A percentile compares a stretch with the other conserved stretches of the same genome.
phyloP scores from a whole-genome alignment of 2,113 vertebrate species.

The Dromaius novaehollandiae region DNA sequence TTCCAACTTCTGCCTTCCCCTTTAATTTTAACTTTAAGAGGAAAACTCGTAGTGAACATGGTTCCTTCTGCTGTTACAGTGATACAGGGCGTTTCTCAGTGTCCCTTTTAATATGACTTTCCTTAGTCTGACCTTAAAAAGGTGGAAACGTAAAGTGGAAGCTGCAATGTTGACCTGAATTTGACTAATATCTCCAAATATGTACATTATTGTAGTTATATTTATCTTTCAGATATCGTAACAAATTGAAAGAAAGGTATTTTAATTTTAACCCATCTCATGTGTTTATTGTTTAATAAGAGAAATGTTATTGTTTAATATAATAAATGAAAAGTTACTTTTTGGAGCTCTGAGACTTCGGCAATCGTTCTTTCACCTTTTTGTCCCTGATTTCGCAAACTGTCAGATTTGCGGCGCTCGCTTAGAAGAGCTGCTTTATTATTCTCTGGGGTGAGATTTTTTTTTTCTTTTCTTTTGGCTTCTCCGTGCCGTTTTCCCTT shows the following conservation, averaged over 20 bases:
- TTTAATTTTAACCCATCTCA: constrained; percentile 78
- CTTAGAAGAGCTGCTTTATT: neutral
- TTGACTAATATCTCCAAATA: constrained; percentile 74
- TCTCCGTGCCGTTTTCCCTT: fast-evolving
- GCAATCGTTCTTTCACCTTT: neutral
- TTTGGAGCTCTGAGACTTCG: constrained; percentile 52
- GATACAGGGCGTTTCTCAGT: neutral
- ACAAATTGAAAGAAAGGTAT: constrained; percentile 65
- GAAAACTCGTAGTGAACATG: neutral
- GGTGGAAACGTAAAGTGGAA: constrained; percentile 20
- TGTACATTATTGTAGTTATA: constrained; percentile 75
- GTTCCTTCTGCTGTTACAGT: neutral
- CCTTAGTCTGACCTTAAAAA: constrained; percentile 11
- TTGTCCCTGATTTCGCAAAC: neutral
- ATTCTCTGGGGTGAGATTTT: fast-evolving
- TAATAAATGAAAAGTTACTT: constrained; percentile 72
- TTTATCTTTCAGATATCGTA: constrained; percentile 75
- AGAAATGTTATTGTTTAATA: constrained; percentile 79
- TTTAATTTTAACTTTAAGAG: neutral
- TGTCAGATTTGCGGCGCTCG: neutral
- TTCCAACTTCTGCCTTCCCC: constrained; percentile 28
- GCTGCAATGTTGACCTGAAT: constrained; percentile 59
- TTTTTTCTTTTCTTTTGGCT: neutral
- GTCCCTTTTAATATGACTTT: neutral
- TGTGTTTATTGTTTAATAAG: constrained; percentile 84